These are phyloP conservation scores for Chydorus sphaericus DNA, from an alignment of 2,888 invertebrate genomes.

Conservation along the genomic window DNA sequence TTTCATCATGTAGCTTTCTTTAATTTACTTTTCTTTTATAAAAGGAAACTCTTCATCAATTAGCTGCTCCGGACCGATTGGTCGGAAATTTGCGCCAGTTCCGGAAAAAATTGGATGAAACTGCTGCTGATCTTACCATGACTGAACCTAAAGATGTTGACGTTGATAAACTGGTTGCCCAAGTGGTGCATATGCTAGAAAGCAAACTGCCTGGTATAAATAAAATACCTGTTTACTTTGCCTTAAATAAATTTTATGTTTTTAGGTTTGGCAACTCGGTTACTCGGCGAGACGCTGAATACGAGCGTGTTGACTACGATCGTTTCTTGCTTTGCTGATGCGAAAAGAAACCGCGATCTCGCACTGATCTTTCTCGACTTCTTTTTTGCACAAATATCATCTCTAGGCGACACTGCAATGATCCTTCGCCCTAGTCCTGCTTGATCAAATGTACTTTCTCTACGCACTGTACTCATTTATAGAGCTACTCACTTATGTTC, in stretches of 20 bases:
- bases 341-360: not conserved
- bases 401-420: not conserved
- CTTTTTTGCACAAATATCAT: not conserved
- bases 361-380: constrained; percentile 7
- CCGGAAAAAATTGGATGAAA: not conserved
- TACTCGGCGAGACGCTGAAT: not conserved
- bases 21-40: not conserved
- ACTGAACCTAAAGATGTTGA: not conserved
- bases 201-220: not conserved
- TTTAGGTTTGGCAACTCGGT: not conserved
- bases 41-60: not conserved
- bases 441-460: no score
- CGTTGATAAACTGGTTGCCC: not conserved
- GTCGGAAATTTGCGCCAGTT: not conserved
- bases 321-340: constrained; percentile 1
- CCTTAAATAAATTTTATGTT: no score
- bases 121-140: not conserved
- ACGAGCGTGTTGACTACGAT: not conserved
- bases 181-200: not conserved
- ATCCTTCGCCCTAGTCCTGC: not conserved
- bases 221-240: not conserved
- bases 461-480: no score
- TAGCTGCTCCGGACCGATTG: not conserved
- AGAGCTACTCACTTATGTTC: not conserved
- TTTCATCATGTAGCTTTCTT: not conserved